Conservation (phyloP, 2,113 vertebrate species). For the Melanostigma gelatinosum region DNA sequence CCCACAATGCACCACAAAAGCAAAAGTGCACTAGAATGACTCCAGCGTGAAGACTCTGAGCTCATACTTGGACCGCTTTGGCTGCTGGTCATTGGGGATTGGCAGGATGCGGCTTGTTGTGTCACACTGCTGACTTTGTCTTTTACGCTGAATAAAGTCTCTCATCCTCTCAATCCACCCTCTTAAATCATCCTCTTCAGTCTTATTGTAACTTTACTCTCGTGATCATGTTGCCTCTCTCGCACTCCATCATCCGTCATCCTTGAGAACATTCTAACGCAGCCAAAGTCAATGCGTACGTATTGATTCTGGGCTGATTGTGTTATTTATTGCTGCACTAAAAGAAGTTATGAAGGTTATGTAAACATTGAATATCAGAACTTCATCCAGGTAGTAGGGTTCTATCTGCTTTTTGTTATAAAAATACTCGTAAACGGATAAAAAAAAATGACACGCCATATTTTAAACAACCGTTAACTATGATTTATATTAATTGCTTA, state of each 20-base stretch:
- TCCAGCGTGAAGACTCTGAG: slow-evolving; percentile 16
- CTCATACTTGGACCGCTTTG: slow-evolving; percentile 27
- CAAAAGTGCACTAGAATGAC: fast-evolving
- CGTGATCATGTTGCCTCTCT: neutral
- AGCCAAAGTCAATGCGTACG: neutral
- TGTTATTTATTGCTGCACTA: neutral
- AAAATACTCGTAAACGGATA: too few relatives aligned
- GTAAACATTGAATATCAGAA: neutral
- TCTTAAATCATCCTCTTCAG: slow-evolving; percentile 2
- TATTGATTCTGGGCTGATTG: neutral
- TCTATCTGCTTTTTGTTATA: neutral
- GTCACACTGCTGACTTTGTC: slow-evolving; percentile 23
- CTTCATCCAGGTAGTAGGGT: too few relatives aligned
- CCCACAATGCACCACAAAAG: slow-evolving; percentile 10
- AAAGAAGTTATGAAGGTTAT: neutral
- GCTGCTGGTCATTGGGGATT: slow-evolving; percentile 25
- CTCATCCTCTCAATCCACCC: slow-evolving; percentile 27
- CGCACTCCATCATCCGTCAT: neutral
- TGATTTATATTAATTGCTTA: neutral
- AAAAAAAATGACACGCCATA: neutral
- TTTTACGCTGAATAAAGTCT: neutral
- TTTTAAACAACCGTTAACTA: neutral
- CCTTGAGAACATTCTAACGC: slow-evolving; percentile 1
- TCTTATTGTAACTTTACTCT: slow-evolving; percentile 12
- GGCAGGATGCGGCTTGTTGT: slow-evolving; percentile 26